A percentile compares a stretch with the other conserved stretches of the same genome.
phyloP scores from a whole-genome alignment of 2,888 invertebrate species.

The Argyresthia albistria region DNA sequence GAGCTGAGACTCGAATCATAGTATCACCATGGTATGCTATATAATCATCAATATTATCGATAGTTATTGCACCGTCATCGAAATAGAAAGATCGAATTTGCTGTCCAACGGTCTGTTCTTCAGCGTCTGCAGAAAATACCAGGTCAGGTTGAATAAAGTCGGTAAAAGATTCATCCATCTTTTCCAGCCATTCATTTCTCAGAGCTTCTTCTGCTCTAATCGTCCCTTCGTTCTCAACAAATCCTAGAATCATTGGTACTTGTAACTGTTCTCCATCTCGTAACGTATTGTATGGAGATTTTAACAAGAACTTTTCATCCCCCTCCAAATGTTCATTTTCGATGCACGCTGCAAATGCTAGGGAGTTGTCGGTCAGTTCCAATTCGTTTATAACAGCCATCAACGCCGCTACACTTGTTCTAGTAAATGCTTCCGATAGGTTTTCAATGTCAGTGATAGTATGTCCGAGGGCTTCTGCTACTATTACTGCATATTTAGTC shows the following conservation, averaged over 20 bases:
- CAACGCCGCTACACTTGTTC: constrained; percentile 38
- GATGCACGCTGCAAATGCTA: constrained; percentile 57
- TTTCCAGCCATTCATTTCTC: constrained; percentile 36
- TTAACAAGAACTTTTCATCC: constrained; percentile 32
- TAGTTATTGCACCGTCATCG: constrained; percentile 20
- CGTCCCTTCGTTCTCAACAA: constrained; percentile 54
- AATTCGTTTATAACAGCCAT: constrained; percentile 52
- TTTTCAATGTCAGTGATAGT: constrained; percentile 27
- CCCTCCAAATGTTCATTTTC: constrained; percentile 31
- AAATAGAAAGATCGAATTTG: constrained; percentile 40
- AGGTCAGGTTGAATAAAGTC: constrained; percentile 51
- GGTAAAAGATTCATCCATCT: constrained; percentile 40
- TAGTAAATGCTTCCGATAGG: constrained; percentile 37
- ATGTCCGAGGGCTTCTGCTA: constrained; percentile 52
- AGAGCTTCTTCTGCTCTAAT: constrained; percentile 39
- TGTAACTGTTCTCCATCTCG: constrained; percentile 27
- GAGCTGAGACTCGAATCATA: constrained; percentile 45
- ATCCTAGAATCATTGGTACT: constrained; percentile 50
- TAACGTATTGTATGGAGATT: constrained; percentile 40
- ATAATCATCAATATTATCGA: constrained; percentile 24
- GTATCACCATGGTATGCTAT: constrained; percentile 50
- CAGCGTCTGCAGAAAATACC: constrained; percentile 25
- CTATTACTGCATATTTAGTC: constrained; percentile 36
- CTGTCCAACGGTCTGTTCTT: constrained; percentile 23
- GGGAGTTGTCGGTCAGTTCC: constrained; percentile 45